These are phyloP conservation scores for Condylura cristata DNA, from an alignment of 2,113 vertebrate genomes.

Conservation along the genomic window DNA sequence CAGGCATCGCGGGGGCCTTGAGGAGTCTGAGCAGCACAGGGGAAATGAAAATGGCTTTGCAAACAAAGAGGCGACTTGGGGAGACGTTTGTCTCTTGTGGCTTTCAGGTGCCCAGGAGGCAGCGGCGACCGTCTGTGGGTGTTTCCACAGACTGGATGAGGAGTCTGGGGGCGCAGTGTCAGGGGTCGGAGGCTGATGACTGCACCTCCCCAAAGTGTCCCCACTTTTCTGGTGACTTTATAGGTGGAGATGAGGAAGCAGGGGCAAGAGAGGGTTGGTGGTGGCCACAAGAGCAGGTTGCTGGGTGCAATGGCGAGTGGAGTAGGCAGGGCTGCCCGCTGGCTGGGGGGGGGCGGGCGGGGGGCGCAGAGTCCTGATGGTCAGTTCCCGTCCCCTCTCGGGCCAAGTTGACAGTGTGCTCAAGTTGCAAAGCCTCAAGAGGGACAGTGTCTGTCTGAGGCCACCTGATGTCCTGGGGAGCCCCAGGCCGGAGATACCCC, in stretches of 20 bases:
- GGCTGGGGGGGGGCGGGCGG: not conserved
- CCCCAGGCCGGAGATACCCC: not conserved
- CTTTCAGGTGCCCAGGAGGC: slow-evolving; percentile 47
- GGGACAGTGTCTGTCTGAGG: not conserved
- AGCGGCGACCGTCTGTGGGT: not conserved
- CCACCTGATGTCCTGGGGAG: not conserved
- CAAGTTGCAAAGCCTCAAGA: too few species aligned
- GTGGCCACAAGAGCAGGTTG: accelerated
- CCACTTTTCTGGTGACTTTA: too few species aligned
- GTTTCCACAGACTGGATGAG: not conserved
- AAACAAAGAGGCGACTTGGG: slow-evolving; percentile 61
- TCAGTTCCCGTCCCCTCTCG: accelerated
- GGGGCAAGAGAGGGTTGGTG: not conserved
- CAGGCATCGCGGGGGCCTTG: slow-evolving; percentile 71
- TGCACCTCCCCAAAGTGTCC: not conserved
- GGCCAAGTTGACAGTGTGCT: not conserved
- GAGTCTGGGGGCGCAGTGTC: not conserved
- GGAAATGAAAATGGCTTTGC: slow-evolving; percentile 77
- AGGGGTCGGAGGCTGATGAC: not conserved
- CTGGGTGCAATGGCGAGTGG: not conserved
- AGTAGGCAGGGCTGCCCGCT: not conserved
- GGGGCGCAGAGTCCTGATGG: not conserved
- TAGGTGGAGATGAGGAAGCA: not conserved
- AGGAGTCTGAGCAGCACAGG: slow-evolving; percentile 78
- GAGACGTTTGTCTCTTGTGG: slow-evolving; percentile 47